Evolutionary conservation across 1,140 invertebrate genomes (phyloP), one percentile per base, ranked within the genome.

Genomic region (Antheraea pernyi): DNA sequence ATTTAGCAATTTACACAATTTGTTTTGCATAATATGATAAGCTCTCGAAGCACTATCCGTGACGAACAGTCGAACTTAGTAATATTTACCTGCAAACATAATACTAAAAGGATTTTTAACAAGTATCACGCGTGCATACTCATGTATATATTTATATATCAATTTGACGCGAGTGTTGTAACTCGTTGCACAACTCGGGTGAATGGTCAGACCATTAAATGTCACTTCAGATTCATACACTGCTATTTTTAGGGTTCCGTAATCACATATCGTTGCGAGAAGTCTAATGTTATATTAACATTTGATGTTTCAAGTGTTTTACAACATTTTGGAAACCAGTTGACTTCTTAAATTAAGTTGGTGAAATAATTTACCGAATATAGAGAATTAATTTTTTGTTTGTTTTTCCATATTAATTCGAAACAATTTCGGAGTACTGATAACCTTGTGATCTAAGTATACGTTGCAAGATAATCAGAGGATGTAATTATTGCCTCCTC

Each of bases 151-250:
- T 53, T 53, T 53, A 53, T 53, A 53, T 53, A 53, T 53, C 46
- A n/a, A 53, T 53, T 53, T 53, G 46, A n/a, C 46, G 46, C 46
- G 46, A 53, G 46, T 53, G 19, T 67, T 53, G 59, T 30, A 59
- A 67, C 11, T 30, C 19, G 48, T 67, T 67, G 65, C 65, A 37
- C 36, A 67, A 67, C 46, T 30, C 13, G 36, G 39, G 65, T 67
- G 48, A 67, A 58, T 30, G 65, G 65, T 67, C 65, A 67, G 65
- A 13, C 48, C 39, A 13, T 10, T 37, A 64, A 64, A 64, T 64
- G 62, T 64, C 62, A 64, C 19, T 61, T 61, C 59, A 61, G 59
- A 61, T 61, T 61, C 16, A 53, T 16, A 53, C 46, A 6, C 13
- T 16, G 46, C 46, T 16, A 53, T 53, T 53, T 53, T 53, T 53